A percentile compares a stretch with the other conserved stretches of the same genome.
phyloP scores from a whole-genome alignment of 2,113 vertebrate genomes.

The Dasyornis broadbenti region DNA sequence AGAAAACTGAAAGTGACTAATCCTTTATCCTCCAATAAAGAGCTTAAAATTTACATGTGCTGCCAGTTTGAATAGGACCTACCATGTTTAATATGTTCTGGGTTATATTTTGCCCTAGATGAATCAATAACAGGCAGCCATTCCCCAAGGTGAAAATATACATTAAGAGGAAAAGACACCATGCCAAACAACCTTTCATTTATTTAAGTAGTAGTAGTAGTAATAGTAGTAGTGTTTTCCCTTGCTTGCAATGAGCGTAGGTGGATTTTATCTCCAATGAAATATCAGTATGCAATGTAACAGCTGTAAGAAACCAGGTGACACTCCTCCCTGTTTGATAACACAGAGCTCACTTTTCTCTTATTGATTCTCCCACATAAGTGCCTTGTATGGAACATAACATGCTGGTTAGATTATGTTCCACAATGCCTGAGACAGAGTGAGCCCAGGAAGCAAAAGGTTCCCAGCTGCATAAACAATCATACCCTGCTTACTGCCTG shows the following conservation, averaged over 20 bases:
- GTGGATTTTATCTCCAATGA: not conserved
- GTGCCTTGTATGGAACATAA: not conserved
- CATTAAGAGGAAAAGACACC: constrained; percentile 24
- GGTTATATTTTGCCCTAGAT: constrained; percentile 33
- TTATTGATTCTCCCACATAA: constrained; percentile 50
- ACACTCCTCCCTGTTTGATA: not conserved
- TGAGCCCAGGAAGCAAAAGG: not conserved
- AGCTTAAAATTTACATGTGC: not conserved
- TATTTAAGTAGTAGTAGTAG: not conserved
- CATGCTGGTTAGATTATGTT: constrained; percentile 31
- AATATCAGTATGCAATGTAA: not conserved
- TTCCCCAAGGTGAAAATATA: constrained; percentile 51
- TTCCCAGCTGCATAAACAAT: constrained; percentile 62
- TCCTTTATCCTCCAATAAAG: constrained; percentile 21
- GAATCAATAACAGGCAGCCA: constrained; percentile 34
- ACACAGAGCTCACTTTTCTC: not conserved
- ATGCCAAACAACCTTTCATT: not conserved
- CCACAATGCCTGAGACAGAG: not conserved
- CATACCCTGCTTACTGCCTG: not conserved
- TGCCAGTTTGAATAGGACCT: constrained; percentile 23
- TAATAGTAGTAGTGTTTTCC: not conserved
- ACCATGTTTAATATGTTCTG: constrained; percentile 9
- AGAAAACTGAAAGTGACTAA: not conserved
- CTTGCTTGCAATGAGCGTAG: not conserved
- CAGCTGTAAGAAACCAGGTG: constrained; percentile 1